Evolutionary conservation across 2,113 vertebrate genomes (phyloP), one percentile per base, ranked within the genome.

Genomic region (Colistium nudipinnis): DNA sequence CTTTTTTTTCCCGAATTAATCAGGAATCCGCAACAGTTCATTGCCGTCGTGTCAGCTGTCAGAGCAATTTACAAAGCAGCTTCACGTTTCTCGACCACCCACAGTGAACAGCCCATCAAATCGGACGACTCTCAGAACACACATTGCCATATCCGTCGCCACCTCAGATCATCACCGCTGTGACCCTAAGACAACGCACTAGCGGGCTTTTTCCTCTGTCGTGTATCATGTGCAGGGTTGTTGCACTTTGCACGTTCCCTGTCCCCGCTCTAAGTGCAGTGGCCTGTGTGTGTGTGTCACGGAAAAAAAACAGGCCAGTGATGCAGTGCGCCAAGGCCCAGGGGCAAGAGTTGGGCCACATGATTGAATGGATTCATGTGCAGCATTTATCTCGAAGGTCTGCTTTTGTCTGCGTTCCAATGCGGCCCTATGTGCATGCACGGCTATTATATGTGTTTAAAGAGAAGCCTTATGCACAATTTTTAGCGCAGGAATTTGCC

Each of bases 251-350:
- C 73, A 62, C 61, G 61, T 52, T 54, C 55, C 52, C 76, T 47
- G 24, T 77, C 56, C 43, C 16, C 25, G 7, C 60, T 77, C 57
- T 70, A 78, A 87, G 74, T 55, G 69, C 62, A 64, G 63, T 19
- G 17, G 69, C 82, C 81, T 82, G 76, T 74, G 66, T 88, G 81
- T 82, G 76, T 74, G 66, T 88, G 81, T 80, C 85, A 87, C 82
- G 62, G 81, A 87, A 90, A 91, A 91, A 24, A 55, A 55, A 81
- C 85, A 87, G 88, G 86, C 72, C 86, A 85, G 64, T 73, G 80
- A 84, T 86, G 85, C 83, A 74, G 71, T 47, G 65, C 44, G 27
- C 57, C 60, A 39, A 87, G 82, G 78, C 89, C 88, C 66, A 65
- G 67, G 76, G 90, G 84, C 60, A 28, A 80, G 80, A 70, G 80